Base-by-base conservation (phyloP, 2,888 invertebrate genomes). In the Hydraecia micacea region DNA sequence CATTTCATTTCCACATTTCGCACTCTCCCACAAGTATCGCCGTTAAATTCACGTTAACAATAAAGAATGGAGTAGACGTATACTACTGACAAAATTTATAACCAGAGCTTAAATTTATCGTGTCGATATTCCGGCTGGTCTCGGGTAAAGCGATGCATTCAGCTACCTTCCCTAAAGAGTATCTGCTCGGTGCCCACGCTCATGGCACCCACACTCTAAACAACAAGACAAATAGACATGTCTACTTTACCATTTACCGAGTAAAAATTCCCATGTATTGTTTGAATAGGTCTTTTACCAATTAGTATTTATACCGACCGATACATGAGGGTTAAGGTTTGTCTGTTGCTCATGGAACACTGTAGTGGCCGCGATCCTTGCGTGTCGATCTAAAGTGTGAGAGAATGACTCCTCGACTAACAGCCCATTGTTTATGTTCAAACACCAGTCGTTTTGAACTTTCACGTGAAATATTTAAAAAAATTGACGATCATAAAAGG, bases 231-330 rank as follows among this genome's bases (percentile, higher is more conserved):
- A 96, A 96, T 94, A 96, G 92, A 93, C 95, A 92, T 95, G 94
- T 96, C 95, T 96, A 96, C 95, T 96, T 95, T 95, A 95, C 96
- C 96, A 96, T 96, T 96, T 95, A 96, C 96, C 92, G 89, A 94
- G 95, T 96, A 95, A 96, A 96, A 96, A 95, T 95, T 95, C 95
- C 94, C 96, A 95, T 95, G 95, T 95, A 92, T 88, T 96, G 96
- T 96, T 96, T 96, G 96, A 94, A 94, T 95, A 96, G 96, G 96
- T 94, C 96, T 96, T 95, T 96, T 95, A 96, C 95, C 95, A 96
- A 96, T 96, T 96, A 96, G 95, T 96, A 95, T 96, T 96, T 95
- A 95, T 95, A 96, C 95, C 95, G 95, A 95, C 95, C 94, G 87
- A 87, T 89, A 88, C 93, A 95, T 91, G 93, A 94, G 90, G 91